Percentiles rank a stretch among this genome's conserved stretches.
Evolutionary conservation across 1,140 invertebrate genomes (phyloP).

Genomic region (Cydia amplana): DNA sequence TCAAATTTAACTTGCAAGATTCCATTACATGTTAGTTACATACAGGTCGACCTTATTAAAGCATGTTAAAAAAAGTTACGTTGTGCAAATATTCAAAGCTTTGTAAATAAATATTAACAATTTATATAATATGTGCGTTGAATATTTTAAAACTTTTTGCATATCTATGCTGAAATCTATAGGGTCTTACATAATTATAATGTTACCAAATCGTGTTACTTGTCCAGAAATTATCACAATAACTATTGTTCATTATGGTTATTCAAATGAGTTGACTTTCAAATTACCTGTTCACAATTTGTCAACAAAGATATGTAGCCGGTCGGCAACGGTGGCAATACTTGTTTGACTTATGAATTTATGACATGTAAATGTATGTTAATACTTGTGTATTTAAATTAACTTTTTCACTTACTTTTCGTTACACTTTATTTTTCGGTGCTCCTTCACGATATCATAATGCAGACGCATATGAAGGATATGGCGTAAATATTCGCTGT

Average conservation of each 20-base stretch:
- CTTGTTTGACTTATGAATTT: neutral
- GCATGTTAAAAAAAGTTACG: too few species aligned
- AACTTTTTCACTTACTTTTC: neutral
- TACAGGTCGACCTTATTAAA: too few species aligned
- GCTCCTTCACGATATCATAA: too few species aligned
- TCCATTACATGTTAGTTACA: too few species aligned
- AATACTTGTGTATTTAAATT: neutral
- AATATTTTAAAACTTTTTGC: neutral
- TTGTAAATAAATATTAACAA: too few species aligned
- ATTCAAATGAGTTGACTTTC: conserved; percentile 1
- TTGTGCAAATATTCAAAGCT: too few species aligned
- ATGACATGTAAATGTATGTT: neutral
- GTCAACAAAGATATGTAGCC: neutral
- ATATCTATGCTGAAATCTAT: neutral
- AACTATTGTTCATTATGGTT: conserved; percentile 1
- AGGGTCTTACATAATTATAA: neutral
- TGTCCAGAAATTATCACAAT: neutral
- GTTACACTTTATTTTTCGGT: too few species aligned
- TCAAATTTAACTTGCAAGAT: too few species aligned
- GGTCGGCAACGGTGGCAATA: neutral
- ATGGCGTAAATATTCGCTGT: too few species aligned
- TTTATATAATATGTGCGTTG: too few species aligned
- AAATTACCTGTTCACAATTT: neutral
- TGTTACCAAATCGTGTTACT: neutral
- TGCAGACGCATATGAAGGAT: too few species aligned